Percentiles rank a stretch among this genome's conserved stretches.
Conservation (phyloP, 2,113 vertebrate genomes). For the Syrrhaptes paradoxus region DNA sequence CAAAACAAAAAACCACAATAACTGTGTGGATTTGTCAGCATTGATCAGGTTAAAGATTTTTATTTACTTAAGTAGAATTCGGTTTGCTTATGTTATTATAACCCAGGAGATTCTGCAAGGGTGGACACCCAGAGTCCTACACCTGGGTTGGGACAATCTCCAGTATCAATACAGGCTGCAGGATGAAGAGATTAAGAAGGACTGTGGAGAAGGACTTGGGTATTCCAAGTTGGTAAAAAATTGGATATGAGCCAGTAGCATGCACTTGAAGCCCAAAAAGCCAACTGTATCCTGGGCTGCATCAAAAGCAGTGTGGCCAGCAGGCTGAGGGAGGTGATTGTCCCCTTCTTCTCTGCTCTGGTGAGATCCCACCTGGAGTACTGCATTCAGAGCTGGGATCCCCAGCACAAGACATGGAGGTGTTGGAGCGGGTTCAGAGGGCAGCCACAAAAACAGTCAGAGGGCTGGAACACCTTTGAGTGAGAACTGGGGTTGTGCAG, state of each 20-base stretch:
- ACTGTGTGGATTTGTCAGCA: neutral
- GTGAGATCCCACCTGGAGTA: too few relatives aligned
- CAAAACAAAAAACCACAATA: neutral
- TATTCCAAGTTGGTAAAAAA: fast-evolving
- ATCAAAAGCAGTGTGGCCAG: too few relatives aligned
- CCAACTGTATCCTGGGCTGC: too few relatives aligned
- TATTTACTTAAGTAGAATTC: neutral
- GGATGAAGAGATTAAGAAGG: neutral
- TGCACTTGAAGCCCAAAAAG: neutral
- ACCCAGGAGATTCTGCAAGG: neutral
- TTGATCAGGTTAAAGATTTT: neutral
- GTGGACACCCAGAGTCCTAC: neutral
- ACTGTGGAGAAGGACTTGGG: fast-evolving
- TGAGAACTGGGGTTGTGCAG: neutral
- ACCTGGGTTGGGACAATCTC: neutral
- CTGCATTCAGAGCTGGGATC: too few relatives aligned
- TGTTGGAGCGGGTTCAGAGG: neutral
- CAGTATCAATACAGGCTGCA: neutral
- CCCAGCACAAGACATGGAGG: neutral
- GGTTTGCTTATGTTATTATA: neutral
- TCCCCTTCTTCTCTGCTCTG: too few relatives aligned
- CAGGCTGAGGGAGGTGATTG: too few relatives aligned
- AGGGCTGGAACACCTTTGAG: neutral
- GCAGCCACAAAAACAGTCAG: neutral
- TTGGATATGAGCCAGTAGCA: fast-evolving